Base-by-base conservation (phyloP, 2,113 vertebrate species). In the Anoura caudifer region DNA sequence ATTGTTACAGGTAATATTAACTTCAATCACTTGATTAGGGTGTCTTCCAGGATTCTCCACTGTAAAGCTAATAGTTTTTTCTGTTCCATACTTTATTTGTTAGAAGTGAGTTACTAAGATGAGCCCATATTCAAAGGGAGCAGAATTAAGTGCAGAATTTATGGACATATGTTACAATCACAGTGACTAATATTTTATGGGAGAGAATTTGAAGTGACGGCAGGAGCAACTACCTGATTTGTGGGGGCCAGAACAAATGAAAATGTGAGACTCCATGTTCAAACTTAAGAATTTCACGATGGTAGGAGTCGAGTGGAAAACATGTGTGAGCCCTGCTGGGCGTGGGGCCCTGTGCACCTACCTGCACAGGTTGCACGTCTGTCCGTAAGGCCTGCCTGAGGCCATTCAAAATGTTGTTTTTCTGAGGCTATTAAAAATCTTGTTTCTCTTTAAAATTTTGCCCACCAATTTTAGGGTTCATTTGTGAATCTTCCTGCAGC, bases 171-270 rank as follows among this genome's bases (percentile, higher is more conserved):
- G 16, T 91, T 91, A 73, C 61, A 73, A 16, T 73, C 41, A 89
- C 22, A 36, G 41, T 63, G 75, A 36, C 75, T 61, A 36, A 76
- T 83, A 24, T 83, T 50, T 83, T 73, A 38, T 50, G 33, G 33
- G 17, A 61, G 33, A 73, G 79, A 79, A 73, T 83, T 91, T 83
- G 41, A 83, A 12, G n/a, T 83, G 24, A 73, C 28, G 26, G 28
- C 4, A 91, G 31, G 24, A 59, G 38, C 38, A 82, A 28, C 38
- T 36, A 59, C 20, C 14, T 81, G 13, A 20, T 45, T 73, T 38
- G 65, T 91, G 56, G 41, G 67, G 17, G 24, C 77, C 33, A 31
- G 22, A 76, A 67, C 69, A 76, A 90, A 56, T 76, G 90, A 92
- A 65, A 67, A 15, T 19, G 36, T 92, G 47, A 45, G 20, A 10